Percentiles rank a stretch among this genome's conserved stretches.
Conservation (phyloP, 2,797 vertebrate species). For the Hafferia zeledoni region DNA sequence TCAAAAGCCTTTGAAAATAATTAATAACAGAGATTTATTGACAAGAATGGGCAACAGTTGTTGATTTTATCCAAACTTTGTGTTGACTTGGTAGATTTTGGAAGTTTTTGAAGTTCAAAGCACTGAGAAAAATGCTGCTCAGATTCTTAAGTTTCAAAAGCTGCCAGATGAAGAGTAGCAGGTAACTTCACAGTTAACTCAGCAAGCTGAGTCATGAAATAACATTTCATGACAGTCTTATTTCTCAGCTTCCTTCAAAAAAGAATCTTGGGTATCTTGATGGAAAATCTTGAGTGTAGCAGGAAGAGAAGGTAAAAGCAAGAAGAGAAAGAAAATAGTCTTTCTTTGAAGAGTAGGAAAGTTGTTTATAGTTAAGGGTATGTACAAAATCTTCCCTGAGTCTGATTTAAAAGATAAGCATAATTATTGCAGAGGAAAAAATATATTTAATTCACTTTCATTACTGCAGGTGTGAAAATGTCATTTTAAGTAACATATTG, state of each 20-base stretch:
- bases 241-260: not conserved
- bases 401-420: not conserved
- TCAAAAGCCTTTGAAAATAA: not conserved
- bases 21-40: not conserved
- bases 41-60: not conserved
- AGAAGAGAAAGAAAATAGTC: not conserved
- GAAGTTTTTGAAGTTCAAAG: not conserved
- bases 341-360: not conserved
- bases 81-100: not conserved
- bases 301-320: not conserved
- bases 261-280: not conserved
- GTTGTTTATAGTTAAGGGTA: not conserved
- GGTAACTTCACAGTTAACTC: not conserved
- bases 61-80: not conserved
- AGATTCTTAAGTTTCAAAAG: not conserved
- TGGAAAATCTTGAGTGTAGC: not conserved
- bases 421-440: not conserved
- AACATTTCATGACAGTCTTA: not conserved
- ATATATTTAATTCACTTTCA: not conserved
- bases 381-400: not conserved
- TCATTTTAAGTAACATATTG: not conserved
- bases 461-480: not conserved
- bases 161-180: not conserved
- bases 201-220: not conserved
- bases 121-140: not conserved